phyloP scores from a whole-genome alignment of 1,140 invertebrate genomes.

The Carposina sasakii region DNA sequence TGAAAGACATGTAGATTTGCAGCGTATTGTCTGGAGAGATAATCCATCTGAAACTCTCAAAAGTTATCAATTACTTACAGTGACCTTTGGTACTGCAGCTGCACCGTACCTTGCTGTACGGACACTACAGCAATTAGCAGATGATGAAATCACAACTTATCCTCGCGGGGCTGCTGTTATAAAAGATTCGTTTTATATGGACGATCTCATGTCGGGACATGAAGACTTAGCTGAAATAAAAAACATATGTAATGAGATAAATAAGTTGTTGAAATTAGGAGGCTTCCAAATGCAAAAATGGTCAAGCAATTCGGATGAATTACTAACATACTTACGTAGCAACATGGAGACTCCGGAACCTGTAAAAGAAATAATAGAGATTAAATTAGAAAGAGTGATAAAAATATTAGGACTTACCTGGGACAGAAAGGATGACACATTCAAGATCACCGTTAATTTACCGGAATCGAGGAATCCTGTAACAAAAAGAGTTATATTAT shows the following conservation, averaged over 20 bases:
- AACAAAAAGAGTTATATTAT: conserved; percentile 28
- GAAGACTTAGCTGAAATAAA: conserved; percentile 13
- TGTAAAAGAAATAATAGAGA: no score
- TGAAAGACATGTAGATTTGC: no score
- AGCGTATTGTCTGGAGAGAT: conserved; percentile 44
- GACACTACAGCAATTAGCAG: conserved; percentile 18
- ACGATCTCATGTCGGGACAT: conserved; percentile 34
- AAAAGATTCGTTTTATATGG: conserved; percentile 34
- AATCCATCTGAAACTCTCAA: neutral
- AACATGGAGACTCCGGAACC: neutral
- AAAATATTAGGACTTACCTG: no score
- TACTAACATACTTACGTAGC: neutral
- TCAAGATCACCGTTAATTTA: neutral
- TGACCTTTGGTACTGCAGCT: conserved; percentile 31
- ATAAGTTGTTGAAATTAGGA: conserved; percentile 1
- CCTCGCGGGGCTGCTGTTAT: conserved; percentile 11
- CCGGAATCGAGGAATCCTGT: conserved; percentile 1
- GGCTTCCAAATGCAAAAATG: conserved; percentile 11
- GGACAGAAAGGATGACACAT: conserved; percentile 1
- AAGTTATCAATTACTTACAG: conserved; percentile 12
- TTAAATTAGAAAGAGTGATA: no score
- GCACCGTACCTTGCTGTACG: conserved; percentile 35
- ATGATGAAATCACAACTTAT: conserved; percentile 16
- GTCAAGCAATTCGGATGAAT: neutral
- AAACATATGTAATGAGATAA: conserved; percentile 8